A percentile compares a stretch with the other conserved stretches of the same genome.
Evolutionary conservation across 2,113 vertebrate species (phyloP).

Genomic region (Acanthochromis polyacanthus): DNA sequence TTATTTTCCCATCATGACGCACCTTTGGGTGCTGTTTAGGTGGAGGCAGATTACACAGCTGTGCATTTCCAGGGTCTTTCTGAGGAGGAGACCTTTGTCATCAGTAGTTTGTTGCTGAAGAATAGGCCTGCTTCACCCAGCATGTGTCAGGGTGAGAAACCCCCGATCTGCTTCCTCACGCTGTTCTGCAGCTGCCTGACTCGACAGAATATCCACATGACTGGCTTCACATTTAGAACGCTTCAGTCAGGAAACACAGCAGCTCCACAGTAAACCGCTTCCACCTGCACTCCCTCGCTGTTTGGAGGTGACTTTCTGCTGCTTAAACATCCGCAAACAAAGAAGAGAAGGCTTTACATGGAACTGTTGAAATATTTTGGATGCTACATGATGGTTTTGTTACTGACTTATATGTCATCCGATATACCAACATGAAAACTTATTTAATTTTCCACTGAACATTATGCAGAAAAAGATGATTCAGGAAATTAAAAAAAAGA

Average conservation of each 20-base stretch:
- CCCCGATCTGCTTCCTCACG: conserved; percentile 45
- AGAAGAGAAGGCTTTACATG: neutral
- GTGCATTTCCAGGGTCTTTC: conserved; percentile 12
- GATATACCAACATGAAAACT: too few relatives aligned
- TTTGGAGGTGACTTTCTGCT: conserved; percentile 16
- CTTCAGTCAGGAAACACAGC: conserved; percentile 44
- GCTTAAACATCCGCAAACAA: neutral
- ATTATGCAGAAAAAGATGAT: too few relatives aligned
- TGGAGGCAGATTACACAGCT: conserved; percentile 10
- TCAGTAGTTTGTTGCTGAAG: conserved; percentile 57
- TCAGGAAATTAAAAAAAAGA: too few relatives aligned
- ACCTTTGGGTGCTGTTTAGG: neutral
- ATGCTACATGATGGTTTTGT: too few relatives aligned
- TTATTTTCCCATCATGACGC: neutral
- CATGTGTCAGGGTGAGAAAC: conserved; percentile 53
- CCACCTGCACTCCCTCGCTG: conserved; percentile 9
- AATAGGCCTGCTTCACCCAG: conserved; percentile 52
- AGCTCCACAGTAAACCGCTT: conserved; percentile 31
- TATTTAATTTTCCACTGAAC: too few relatives aligned
- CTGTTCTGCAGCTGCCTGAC: conserved; percentile 68
- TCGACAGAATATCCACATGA: conserved; percentile 64
- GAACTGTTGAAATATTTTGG: neutral
- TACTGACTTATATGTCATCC: too few relatives aligned
- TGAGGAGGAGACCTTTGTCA: conserved; percentile 38
- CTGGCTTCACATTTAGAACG: conserved; percentile 55